Evolutionary conservation across 2,888 invertebrate species (phyloP).

Genomic region (Elmis aenea): DNA sequence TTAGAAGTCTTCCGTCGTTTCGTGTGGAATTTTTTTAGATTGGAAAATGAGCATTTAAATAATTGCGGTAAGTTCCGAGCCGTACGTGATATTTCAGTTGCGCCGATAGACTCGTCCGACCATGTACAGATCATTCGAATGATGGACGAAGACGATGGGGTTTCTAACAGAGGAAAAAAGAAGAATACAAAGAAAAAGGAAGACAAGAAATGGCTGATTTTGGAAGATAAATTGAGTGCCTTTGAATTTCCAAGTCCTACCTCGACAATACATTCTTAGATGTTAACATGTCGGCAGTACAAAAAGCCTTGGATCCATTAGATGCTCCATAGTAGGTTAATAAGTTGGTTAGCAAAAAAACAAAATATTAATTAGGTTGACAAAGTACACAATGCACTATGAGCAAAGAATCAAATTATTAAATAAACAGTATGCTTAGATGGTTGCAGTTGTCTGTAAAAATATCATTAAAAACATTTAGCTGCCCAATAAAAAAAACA

Average conservation of each 20-base stretch:
- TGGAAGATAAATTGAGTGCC: conserved; percentile 41
- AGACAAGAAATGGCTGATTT: conserved; percentile 47
- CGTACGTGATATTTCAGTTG: conserved; percentile 78
- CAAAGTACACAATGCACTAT: too few relatives aligned
- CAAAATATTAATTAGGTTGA: too few relatives aligned
- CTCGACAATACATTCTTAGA: background rate
- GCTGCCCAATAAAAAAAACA: too few relatives aligned
- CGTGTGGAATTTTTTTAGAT: conserved; percentile 85
- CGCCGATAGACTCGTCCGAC: conserved; percentile 71
- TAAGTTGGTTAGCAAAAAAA: too few relatives aligned
- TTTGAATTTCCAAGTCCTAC: conserved; percentile 30
- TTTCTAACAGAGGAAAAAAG: conserved; percentile 50
- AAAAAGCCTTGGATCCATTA: too few relatives aligned
- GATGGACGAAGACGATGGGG: conserved; percentile 73
- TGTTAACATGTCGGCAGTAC: too few relatives aligned
- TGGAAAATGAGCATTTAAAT: conserved; percentile 86
- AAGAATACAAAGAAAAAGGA: conserved; percentile 39
- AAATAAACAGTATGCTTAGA: too few relatives aligned
- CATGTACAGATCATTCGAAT: conserved; percentile 64
- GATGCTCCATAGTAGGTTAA: too few relatives aligned
- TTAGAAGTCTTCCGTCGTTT: conserved; percentile 67
- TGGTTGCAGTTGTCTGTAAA: too few relatives aligned
- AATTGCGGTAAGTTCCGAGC: conserved; percentile 87
- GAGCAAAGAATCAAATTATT: too few relatives aligned
- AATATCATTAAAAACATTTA: too few relatives aligned